Percentiles rank a stretch among this genome's conserved stretches.
phyloP scores from a whole-genome alignment of 2,888 invertebrate species.

The Falcaria lacertinaria region DNA sequence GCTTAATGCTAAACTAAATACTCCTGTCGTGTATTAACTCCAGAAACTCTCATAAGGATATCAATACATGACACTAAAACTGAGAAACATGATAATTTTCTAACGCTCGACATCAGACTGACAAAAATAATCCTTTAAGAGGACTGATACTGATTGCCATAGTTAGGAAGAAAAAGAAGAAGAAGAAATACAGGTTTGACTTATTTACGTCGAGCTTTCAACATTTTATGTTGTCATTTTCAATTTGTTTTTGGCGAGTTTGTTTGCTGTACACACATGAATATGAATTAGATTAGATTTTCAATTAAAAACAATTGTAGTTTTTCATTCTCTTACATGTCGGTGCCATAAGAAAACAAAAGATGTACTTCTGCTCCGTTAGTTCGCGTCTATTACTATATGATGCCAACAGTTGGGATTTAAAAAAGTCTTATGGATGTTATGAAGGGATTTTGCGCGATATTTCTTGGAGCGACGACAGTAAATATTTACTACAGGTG shows the following conservation, averaged over 20 bases:
- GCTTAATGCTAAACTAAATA: too few species aligned
- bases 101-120: too few species aligned
- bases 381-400: slow-evolving; percentile 78
- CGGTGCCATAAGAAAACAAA: slow-evolving; percentile 18
- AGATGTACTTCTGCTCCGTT: slow-evolving; percentile 79
- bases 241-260: slow-evolving; percentile 20
- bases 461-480: slow-evolving; percentile 74
- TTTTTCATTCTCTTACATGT: slow-evolving; percentile 8
- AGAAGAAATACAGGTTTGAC: background rate
- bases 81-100: slow-evolving; percentile 11
- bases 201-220: slow-evolving; percentile 16
- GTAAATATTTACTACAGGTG: slow-evolving; percentile 74
- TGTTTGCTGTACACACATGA: slow-evolving; percentile 2
- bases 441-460: slow-evolving; percentile 64
- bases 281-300: slow-evolving; percentile 3
- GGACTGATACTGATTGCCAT: too few species aligned
- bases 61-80: too few species aligned
- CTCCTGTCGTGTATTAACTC: too few species aligned
- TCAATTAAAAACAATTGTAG: slow-evolving; percentile 8
- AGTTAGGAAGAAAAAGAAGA: too few species aligned
- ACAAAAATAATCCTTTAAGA: too few species aligned
- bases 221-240: slow-evolving; percentile 28
- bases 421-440: slow-evolving; percentile 72
- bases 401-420: slow-evolving; percentile 74
- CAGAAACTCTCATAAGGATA: too few species aligned